These are phyloP conservation scores for Calcarius lapponicus DNA, from an alignment of 2,797 vertebrate genomes.

Conservation along the genomic window DNA sequence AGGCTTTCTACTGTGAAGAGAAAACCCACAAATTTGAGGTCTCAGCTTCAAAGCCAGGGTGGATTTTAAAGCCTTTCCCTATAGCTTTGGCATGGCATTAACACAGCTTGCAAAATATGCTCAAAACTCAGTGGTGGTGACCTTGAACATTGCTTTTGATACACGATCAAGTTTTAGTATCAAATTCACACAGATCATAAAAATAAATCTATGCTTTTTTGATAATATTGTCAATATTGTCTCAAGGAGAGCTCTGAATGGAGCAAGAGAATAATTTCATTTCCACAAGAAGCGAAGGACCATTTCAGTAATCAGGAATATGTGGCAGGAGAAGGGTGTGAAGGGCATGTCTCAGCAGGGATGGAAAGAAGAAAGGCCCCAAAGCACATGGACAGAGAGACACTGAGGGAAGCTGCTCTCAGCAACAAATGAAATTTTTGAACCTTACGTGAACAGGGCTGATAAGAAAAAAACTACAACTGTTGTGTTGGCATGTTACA, in stretches of 20 bases:
- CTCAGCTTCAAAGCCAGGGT: background rate
- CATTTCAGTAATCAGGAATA: background rate
- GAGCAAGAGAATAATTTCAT: background rate
- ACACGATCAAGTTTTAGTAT: background rate
- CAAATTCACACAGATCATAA: background rate
- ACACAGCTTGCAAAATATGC: background rate
- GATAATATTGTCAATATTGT: background rate
- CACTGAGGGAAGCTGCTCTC: background rate
- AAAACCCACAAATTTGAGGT: background rate
- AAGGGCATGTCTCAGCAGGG: accelerated
- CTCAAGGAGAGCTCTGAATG: background rate
- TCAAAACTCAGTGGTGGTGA: background rate
- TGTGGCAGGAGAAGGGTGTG: background rate
- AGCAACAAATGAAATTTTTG: background rate
- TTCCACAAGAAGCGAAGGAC: background rate
- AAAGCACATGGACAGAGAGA: background rate
- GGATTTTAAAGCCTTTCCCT: background rate
- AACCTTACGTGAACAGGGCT: accelerated
- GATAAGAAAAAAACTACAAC: background rate
- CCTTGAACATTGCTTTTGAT: background rate
- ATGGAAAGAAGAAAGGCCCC: background rate
- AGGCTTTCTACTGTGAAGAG: background rate
- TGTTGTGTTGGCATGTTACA: background rate
- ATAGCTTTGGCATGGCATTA: background rate
- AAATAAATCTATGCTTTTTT: background rate